Base-by-base conservation (phyloP, 2,797 vertebrate genomes). In the Anabacerthia variegaticeps region DNA sequence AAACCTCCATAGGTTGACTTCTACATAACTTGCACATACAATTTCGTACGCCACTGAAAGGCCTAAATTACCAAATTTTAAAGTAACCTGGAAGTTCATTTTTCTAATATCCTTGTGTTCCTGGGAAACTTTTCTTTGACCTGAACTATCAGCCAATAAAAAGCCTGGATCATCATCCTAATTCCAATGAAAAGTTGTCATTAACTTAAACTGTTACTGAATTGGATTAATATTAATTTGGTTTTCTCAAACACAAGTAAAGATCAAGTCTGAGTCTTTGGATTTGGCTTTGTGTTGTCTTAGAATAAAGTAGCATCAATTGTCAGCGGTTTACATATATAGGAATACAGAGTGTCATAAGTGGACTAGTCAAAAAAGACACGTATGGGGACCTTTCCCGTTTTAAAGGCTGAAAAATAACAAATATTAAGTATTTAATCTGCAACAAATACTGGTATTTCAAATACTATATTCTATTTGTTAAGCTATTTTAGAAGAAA, bases 21-120 rank as follows among this genome's bases (percentile, higher is more conserved):
- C 30, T 52, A 32, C 0, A 0, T 19, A 34, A 66, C 5, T 19
- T 12, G 23, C 12, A 30, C 3, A 3, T 51, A 26, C 4, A 12
- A 48, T 69, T 86, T 41, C 5, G 91, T 83, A 41, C 4, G 8
- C 30, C 54, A 32, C 16, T 68, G 37, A 62, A 82, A 85, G 62
- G 67, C 85, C 93, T 88, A 80, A 75, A 56, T 14, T 16, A 30
- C 3, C 14, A 61, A 68, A 76, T 39, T 85, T 32, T 44, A n/a
- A 34, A 82, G 36, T 34, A 88, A 41, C 2, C 5, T 18, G 4
- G 63, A 67, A 75, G 6, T 3, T 55, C 12, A 2, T 36, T 87
- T 86, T 85, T 30, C 39, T 48, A 58, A 36, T 28, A 14, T 19
- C 6, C 11, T 92, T 34, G 6, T 9, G 37, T 74, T 89, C 34